Base-by-base conservation (phyloP, 2,113 vertebrate species). In the Anguilla rostrata region DNA sequence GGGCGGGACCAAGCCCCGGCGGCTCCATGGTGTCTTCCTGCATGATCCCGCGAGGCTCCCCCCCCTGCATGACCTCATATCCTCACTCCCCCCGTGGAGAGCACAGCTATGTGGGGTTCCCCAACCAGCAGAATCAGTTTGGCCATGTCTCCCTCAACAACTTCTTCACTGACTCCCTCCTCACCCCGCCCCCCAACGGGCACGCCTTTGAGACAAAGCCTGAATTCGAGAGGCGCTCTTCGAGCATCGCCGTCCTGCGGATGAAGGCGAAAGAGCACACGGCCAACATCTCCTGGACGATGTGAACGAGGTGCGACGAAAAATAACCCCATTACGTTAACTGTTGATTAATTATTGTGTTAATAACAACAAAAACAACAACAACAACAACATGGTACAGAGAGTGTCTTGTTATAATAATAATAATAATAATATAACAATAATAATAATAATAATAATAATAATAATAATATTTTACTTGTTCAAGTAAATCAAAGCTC, bases 231-330 rank as follows among this genome's bases (percentile, higher is more conserved):
- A 94, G 98, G 86, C 96, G 98, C 81, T 98, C 98, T 39, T 99
- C 98, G 91, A 99, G 98, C 92, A 99, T 99, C 40, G 98, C 98
- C 2, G 98, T 99, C 90, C 96, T 99, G 93, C 97, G 98, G 91
- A 99, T 99, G 98, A 99, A 99, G 93, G 98, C 98, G 92, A 99
- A 99, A 92, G 98, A 99, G 94, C 98, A 99, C 88, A 91, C 98
- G 71, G 98, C 98, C 90, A 99, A 99, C 95, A 99, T 99, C 94
- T 98, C 98, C 86, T 99, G 98, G 98, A 97, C 98, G 91, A 98
- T 99, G 97, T 99, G 97, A 98, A 83, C 5, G 20, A 5, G 60
- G 26, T 5, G 46, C 46, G 41, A 12, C 57, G n/a, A n/a, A 57
- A 63, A 56, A 46, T 6, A 3, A 20, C 4, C 9, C 34, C 29